Conservation (phyloP, 2,797 vertebrate species). For the Picus viridis region DNA sequence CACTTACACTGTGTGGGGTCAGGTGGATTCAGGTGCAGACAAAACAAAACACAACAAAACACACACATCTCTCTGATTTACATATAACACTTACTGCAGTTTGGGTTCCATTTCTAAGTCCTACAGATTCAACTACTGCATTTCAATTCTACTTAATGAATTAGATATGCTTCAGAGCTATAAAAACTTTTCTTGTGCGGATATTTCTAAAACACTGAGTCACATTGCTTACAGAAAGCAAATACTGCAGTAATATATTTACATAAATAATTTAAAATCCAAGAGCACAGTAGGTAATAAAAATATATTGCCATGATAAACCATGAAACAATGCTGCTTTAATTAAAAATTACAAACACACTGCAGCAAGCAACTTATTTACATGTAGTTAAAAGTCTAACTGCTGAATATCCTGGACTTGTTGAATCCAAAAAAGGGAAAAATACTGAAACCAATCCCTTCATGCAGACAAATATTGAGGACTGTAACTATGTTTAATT, state of each 20-base stretch:
- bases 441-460: conserved; percentile 59
- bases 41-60: neutral
- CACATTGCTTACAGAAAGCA: conserved; percentile 58
- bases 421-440: conserved; percentile 46
- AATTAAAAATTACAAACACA: conserved; percentile 85
- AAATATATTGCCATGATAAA: conserved; percentile 83
- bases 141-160: conserved; percentile 70
- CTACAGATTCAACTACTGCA: conserved; percentile 28
- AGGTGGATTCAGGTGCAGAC: neutral
- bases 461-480: conserved; percentile 68
- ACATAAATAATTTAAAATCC: conserved; percentile 86
- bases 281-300: conserved; percentile 77
- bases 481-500: conserved; percentile 78
- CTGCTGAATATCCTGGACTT: conserved; percentile 27
- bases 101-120: conserved; percentile 12
- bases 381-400: conserved; percentile 47
- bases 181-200: conserved; percentile 24
- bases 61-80: neutral
- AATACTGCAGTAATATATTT: conserved; percentile 73
- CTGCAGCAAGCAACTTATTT: conserved; percentile 84
- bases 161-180: conserved; percentile 48
- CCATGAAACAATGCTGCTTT: conserved; percentile 77
- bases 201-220: conserved; percentile 49
- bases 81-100: neutral
- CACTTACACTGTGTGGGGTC: rapidly evolving